phyloP scores from a whole-genome alignment of 2,888 invertebrate species.

The Drosophila subsilvestris region DNA sequence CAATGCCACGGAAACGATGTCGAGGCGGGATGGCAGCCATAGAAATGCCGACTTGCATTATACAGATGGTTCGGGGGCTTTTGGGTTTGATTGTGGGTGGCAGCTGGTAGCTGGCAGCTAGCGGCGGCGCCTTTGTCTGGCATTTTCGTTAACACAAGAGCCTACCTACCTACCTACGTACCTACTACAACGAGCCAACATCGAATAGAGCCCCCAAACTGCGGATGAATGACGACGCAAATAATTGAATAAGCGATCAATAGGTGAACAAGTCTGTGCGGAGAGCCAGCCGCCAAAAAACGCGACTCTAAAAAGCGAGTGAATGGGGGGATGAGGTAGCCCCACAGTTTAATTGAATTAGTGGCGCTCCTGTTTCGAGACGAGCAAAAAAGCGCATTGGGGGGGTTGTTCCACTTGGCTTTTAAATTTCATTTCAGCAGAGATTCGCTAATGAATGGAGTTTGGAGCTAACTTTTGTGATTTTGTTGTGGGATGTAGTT shows the following conservation, averaged over 20 bases:
- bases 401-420: constrained; percentile 3
- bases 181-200: not conserved
- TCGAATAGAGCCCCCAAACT: not conserved
- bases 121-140: constrained; percentile 58
- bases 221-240: constrained; percentile 62
- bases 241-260: constrained; percentile 75
- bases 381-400: constrained; percentile 28
- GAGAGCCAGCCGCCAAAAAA: constrained; percentile 30
- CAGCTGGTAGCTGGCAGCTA: constrained; percentile 15
- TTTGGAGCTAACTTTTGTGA: constrained; percentile 11
- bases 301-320: constrained; percentile 28
- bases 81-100: constrained; percentile 9
- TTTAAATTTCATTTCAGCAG: not conserved
- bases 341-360: constrained; percentile 67
- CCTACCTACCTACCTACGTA: not conserved
- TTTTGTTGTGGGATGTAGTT: not conserved
- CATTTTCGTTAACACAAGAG: constrained; percentile 45
- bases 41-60: constrained; percentile 74
- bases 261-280: constrained; percentile 64
- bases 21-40: constrained; percentile 62
- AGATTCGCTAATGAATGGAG: constrained; percentile 37
- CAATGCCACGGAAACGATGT: constrained; percentile 49
- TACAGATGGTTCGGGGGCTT: constrained; percentile 15
- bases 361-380: constrained; percentile 21
- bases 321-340: not conserved